A percentile compares a stretch with the other conserved stretches of the same genome.
phyloP scores from a whole-genome alignment of 2,113 vertebrate species.

The Rallus limicola region DNA sequence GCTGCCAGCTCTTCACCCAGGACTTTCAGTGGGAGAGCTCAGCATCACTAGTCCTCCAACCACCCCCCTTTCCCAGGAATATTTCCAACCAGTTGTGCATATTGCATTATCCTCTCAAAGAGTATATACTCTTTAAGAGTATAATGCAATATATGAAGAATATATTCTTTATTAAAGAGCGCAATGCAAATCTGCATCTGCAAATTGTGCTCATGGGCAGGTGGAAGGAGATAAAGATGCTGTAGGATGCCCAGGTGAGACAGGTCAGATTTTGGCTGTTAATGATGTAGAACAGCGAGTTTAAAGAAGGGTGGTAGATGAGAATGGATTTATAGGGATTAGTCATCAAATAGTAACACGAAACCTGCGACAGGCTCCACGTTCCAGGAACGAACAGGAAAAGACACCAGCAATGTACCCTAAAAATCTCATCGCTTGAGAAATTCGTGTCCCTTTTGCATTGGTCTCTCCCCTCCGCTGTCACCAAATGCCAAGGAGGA shows the following conservation, averaged over 20 bases:
- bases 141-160: too few species aligned
- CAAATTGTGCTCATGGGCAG: background rate
- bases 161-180: too few species aligned
- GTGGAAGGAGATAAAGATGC: background rate
- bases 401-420: background rate
- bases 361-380: background rate
- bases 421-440: background rate
- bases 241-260: background rate
- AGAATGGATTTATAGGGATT: background rate
- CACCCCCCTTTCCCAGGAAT: background rate
- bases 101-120: accelerated
- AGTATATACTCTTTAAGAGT: background rate
- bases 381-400: background rate
- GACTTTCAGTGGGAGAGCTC: background rate
- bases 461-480: background rate
- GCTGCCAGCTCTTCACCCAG: background rate
- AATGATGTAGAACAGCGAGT: background rate
- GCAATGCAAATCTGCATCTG: background rate
- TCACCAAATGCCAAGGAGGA: background rate
- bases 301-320: background rate
- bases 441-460: background rate
- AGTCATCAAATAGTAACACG: background rate
- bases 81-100: background rate
- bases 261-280: background rate
- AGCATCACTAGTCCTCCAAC: background rate